Evolutionary conservation across 2,888 invertebrate species (phyloP), one percentile per base, ranked within the genome.

Genomic region (Acanthacorydalis orientalis): DNA sequence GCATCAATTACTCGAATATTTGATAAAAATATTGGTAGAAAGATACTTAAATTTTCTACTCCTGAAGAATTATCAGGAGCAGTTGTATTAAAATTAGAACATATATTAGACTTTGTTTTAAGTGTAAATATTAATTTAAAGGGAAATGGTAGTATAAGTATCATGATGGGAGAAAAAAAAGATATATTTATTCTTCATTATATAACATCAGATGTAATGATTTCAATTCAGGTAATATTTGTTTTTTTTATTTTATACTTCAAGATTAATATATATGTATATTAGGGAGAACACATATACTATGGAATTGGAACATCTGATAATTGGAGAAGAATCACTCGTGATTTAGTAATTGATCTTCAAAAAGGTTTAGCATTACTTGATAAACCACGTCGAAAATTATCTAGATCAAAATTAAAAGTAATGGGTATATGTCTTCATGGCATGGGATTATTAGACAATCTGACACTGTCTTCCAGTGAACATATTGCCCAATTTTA

Each of bases 401-500:
- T 83, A 9, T 77, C 80, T 1, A 70, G 80, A 54, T 80, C 80
- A 44, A 83, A 83, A 59, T 73, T 83, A 52, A 83, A 79, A 70
- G 74, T 83, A 56, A 67, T 78, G 11, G 73, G 75, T 40, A 68
- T 88, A 51, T 73, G 77, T 46, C 66, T 88, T 39, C 68, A 74
- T 52, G 90, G 90, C 42, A 67, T 73, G 48, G 89, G 89, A 10
- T 73, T 72, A 57, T 66, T 84, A 55, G 85, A 84, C 64, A 84
- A 86, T 65, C 65, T 90, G 49, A 83, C 85, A 7, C 64, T 92
- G 47, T 76, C 85, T 12, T 78, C 83, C 0, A 83, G 84, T 53
- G 87, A 88, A 60, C 96, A 97, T 69, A 75, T 85, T 68, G 80
- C 83, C 53, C 87, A 91, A 64, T 96, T 97, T 70, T 84, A 83